Percentiles rank a stretch among this genome's conserved stretches.
Evolutionary conservation across 2,797 vertebrate species (phyloP).

Genomic region (Acanthurus lineatus): DNA sequence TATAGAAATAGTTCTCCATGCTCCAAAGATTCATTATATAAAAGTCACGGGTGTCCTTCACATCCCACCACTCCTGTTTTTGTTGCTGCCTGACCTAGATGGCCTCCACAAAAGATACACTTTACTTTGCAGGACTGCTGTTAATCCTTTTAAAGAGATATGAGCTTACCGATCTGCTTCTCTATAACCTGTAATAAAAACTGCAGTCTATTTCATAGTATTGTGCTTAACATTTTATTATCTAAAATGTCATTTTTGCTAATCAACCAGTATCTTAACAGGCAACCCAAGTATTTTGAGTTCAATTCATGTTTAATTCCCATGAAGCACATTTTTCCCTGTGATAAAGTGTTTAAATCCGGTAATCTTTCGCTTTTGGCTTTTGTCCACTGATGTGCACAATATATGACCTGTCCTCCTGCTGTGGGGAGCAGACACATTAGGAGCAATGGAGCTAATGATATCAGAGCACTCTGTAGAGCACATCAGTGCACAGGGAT

Average conservation of each 20-base stretch:
- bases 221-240: constrained; percentile 28
- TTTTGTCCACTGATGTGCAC: constrained; percentile 81
- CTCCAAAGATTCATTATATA: constrained; percentile 50
- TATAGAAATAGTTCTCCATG: constrained; percentile 31
- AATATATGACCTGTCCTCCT: constrained; percentile 89
- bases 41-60: constrained; percentile 57
- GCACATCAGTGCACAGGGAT: constrained; percentile 92
- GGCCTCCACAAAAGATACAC: constrained; percentile 61
- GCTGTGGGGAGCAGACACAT: constrained; percentile 92
- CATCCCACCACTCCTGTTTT: constrained; percentile 61
- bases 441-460: constrained; percentile 98
- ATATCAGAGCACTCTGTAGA: constrained; percentile 96
- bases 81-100: constrained; percentile 62
- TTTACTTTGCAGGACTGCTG: constrained; percentile 60
- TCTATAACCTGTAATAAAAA: constrained; percentile 51
- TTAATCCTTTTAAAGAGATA: constrained; percentile 69
- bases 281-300: constrained; percentile 10
- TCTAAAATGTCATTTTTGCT: constrained; percentile 25
- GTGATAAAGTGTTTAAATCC: constrained; percentile 36
- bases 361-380: constrained; percentile 71
- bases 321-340: constrained; percentile 28
- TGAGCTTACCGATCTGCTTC: constrained; percentile 64
- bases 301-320: constrained; percentile 40
- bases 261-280: constrained; percentile 14
- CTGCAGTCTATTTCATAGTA: constrained; percentile 18